phyloP scores from a whole-genome alignment of 2,113 vertebrate genomes.

The Ameiurus melas region DNA sequence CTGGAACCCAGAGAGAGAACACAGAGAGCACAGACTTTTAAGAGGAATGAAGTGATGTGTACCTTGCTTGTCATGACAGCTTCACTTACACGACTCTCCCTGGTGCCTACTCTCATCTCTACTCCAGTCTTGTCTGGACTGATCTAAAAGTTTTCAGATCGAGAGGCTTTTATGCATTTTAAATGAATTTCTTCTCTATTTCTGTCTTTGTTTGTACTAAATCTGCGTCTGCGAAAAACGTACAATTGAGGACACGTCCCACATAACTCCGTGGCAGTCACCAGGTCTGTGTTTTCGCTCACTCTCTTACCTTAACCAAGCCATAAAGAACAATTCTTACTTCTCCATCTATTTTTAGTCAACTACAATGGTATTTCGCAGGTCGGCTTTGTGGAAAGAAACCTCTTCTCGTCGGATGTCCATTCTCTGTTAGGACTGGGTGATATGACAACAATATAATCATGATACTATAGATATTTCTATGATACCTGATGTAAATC shows the following conservation, averaged over 20 bases:
- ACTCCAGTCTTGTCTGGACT: constrained; percentile 1
- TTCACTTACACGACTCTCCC: not conserved
- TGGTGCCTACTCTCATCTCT: constrained; percentile 11
- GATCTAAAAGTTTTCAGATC: constrained; percentile 12
- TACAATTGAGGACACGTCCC: not conserved
- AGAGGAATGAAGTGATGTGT: constrained; percentile 18
- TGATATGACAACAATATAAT: not conserved
- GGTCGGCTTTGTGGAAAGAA: not conserved
- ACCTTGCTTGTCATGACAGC: not conserved
- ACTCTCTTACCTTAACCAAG: not conserved
- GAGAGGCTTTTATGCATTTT: constrained; percentile 7
- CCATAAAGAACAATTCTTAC: not conserved
- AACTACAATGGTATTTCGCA: not conserved
- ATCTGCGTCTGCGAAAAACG: not conserved
- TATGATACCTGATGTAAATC: not conserved
- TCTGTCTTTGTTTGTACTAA: not conserved
- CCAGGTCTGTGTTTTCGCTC: not conserved
- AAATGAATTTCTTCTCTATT: not conserved
- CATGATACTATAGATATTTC: not conserved
- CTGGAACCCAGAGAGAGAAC: not conserved
- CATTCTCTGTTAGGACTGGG: not conserved
- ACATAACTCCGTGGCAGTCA: not conserved
- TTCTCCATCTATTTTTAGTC: constrained; percentile 2
- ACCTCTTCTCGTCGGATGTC: not conserved
- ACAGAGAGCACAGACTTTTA: not conserved